A percentile compares a stretch with the other conserved stretches of the same genome.
Conservation (phyloP, 2,797 vertebrate species). For the Sebastolobus alascanus region DNA sequence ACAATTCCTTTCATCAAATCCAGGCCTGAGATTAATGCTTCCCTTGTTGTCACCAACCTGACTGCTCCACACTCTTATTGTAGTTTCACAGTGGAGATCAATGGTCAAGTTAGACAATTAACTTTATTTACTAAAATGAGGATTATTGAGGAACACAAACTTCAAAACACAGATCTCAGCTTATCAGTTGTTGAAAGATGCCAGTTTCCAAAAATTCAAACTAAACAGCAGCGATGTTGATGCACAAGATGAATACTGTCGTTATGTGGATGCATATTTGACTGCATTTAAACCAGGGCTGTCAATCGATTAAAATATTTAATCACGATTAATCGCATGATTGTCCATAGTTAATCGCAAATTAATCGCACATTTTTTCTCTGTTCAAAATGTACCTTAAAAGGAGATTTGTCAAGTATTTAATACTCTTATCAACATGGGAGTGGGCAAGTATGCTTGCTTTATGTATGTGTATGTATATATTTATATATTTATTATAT, state of each 20-base stretch:
- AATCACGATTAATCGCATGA: no score
- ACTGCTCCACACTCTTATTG: conserved; percentile 30
- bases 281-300: no score
- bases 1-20: conserved; percentile 37
- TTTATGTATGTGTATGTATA: no score
- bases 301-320: no score
- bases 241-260: neutral
- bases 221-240: neutral
- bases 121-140: conserved; percentile 48
- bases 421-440: no score
- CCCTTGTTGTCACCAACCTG: conserved; percentile 29
- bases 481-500: no score
- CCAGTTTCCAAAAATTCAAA: neutral
- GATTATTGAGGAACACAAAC: conserved; percentile 9
- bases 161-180: neutral
- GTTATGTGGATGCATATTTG: neutral
- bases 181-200: conserved; percentile 11
- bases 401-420: no score
- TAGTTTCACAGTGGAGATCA: conserved; percentile 19
- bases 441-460: no score
- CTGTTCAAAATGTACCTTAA: no score
- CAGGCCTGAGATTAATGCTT: conserved; percentile 27
- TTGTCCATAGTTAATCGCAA: no score
- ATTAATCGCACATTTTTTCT: no score
- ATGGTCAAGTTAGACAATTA: conserved; percentile 51